phyloP scores from a whole-genome alignment of 2,797 vertebrate species.

The Intellagama lesueurii region DNA sequence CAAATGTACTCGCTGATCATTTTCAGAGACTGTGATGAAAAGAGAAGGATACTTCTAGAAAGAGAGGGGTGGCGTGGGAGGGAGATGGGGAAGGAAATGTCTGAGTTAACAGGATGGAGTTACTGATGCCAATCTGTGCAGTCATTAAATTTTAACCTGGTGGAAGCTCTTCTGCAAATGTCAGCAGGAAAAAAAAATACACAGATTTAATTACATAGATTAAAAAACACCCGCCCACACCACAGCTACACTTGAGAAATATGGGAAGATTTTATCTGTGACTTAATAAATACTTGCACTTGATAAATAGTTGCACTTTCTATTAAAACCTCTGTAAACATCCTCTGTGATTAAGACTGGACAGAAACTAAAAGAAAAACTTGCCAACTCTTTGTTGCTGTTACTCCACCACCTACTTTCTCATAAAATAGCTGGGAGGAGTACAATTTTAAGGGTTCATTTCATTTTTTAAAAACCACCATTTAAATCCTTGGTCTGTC shows the following conservation, averaged over 20 bases:
- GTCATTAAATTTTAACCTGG: constrained; percentile 32
- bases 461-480: not conserved
- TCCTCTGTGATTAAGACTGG: constrained; percentile 11
- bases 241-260: constrained; percentile 10
- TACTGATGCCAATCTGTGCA: constrained; percentile 29
- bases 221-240: not conserved
- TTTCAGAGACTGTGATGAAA: constrained; percentile 90
- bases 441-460: not conserved
- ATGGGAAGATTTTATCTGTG: constrained; percentile 1
- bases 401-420: not conserved
- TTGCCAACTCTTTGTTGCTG: not conserved
- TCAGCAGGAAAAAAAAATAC: not conserved
- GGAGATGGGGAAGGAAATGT: not conserved
- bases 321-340: constrained; percentile 19
- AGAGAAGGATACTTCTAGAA: constrained; percentile 89
- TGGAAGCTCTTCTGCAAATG: not conserved
- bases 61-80: constrained; percentile 27
- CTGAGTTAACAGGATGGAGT: constrained; percentile 33
- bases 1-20: constrained; percentile 86
- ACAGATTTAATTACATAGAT: constrained; percentile 24
- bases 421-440: not conserved
- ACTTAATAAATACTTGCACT: constrained; percentile 6
- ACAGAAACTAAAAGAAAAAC: constrained; percentile 18
- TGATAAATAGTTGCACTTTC: not conserved
- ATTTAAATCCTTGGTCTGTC: not conserved